Conservation (phyloP, 2,113 vertebrate genomes). For the Tursiops truncatus region DNA sequence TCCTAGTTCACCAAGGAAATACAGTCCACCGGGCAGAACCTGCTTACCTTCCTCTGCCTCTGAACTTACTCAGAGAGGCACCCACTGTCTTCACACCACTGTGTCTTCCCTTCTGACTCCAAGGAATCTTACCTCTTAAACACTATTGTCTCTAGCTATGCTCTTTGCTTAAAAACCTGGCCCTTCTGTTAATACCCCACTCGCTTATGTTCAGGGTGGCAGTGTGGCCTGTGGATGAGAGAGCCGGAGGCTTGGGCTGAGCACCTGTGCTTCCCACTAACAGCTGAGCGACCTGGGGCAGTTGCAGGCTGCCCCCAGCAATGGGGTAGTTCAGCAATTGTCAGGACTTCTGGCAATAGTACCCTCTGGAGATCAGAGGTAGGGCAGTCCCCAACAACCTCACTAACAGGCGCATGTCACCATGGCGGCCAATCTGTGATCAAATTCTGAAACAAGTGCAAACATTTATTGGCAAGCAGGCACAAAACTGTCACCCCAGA, state of each 20-base stretch:
- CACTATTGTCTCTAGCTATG: background rate
- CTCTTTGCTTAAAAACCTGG: no score
- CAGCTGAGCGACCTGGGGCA: background rate
- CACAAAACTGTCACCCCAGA: background rate
- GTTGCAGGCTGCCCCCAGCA: background rate
- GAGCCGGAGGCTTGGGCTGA: rapidly evolving
- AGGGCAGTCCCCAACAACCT: no score
- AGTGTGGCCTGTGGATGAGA: background rate
- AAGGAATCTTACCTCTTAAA: background rate
- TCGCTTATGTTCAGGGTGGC: background rate
- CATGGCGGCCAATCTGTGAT: background rate
- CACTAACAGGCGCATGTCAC: background rate
- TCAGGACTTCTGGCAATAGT: background rate
- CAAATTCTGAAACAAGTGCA: background rate
- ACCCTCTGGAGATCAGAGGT: background rate
- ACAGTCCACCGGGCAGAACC: background rate
- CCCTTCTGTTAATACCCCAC: background rate
- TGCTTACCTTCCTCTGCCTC: background rate
- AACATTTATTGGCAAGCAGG: background rate
- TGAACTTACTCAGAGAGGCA: no score
- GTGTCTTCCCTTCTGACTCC: background rate
- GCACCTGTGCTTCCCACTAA: no score
- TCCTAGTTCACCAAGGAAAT: background rate
- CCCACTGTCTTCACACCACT: background rate
- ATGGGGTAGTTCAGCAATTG: rapidly evolving